Percentiles rank a stretch among this genome's conserved stretches.
These are phyloP conservation scores for Podocnemis expansa DNA, from an alignment of 2,113 vertebrate species.

Conservation along the genomic window DNA sequence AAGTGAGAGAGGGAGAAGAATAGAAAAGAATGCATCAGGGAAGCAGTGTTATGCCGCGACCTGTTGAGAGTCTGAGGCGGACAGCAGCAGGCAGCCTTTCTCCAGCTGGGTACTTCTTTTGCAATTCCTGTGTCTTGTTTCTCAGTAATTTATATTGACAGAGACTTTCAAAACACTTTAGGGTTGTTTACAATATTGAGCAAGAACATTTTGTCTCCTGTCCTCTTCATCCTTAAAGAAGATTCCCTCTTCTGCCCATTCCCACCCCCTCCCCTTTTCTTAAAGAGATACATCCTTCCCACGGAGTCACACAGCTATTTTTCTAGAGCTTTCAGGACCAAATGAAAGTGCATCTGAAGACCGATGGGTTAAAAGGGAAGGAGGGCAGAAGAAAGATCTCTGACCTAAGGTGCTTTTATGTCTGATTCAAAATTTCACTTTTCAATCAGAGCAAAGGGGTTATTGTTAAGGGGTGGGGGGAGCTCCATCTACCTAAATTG, in stretches of 20 bases:
- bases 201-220: constrained; percentile 74
- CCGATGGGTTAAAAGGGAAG: neutral
- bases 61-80: constrained; percentile 25
- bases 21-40: constrained; percentile 25
- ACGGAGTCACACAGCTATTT: too few species aligned
- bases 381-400: neutral
- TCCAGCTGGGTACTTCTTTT: constrained; percentile 63
- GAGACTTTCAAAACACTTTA: constrained; percentile 75
- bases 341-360: neutral
- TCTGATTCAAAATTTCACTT: neutral
- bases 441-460: neutral
- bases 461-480: neutral
- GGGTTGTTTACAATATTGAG: constrained; percentile 74
- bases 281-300: neutral
- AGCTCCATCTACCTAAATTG: rapidly evolving
- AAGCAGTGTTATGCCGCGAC: neutral
- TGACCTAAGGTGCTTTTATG: neutral
- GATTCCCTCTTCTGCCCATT: neutral
- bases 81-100: neutral
- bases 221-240: constrained; percentile 64
- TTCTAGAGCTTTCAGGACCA: neutral
- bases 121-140: constrained; percentile 52
- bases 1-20: neutral
- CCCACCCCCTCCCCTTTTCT: neutral
- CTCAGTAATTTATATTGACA: constrained; percentile 60